Conservation (phyloP, 2,888 invertebrate species). For the Lymantria monacha region DNA sequence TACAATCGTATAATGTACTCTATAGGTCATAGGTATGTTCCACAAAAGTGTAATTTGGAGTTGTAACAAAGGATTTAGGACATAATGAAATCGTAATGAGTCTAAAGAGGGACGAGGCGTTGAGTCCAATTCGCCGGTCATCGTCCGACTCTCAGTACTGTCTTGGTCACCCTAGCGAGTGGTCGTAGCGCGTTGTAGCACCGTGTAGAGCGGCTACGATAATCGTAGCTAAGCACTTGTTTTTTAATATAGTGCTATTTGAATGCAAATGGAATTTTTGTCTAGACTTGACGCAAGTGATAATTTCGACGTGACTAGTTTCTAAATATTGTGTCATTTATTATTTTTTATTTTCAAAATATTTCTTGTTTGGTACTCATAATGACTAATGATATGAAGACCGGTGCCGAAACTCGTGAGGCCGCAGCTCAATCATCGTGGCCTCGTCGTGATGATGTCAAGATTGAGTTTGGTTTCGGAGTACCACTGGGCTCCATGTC, state of each 20-base stretch:
- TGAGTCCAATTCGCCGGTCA: constrained; percentile 45
- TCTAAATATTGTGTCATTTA: not conserved
- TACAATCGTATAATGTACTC: constrained; percentile 9
- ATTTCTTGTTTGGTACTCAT: not conserved
- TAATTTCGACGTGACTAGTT: not conserved
- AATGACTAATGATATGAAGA: constrained; percentile 63
- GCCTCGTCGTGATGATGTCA: constrained; percentile 74
- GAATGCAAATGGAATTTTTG: constrained; percentile 17
- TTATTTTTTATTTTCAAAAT: not conserved
- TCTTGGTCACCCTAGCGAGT: constrained; percentile 36
- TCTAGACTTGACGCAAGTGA: not conserved
- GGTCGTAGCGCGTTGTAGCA: constrained; percentile 43
- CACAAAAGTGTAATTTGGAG: constrained; percentile 7
- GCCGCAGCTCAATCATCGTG: constrained; percentile 47
- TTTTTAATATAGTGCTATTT: constrained; percentile 3
- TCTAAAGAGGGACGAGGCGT: constrained; percentile 4
- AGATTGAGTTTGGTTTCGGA: constrained; percentile 79
- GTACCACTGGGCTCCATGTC: constrained; percentile 79
- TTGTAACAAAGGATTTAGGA: constrained; percentile 36
- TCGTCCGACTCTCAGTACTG: constrained; percentile 44
- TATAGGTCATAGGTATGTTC: constrained; percentile 26
- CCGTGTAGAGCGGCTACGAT: constrained; percentile 33
- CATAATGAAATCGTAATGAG: constrained; percentile 45
- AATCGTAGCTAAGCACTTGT: constrained; percentile 16
- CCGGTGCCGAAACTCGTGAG: constrained; percentile 39